Conservation (phyloP, 2,113 vertebrate species). For the Salvator merianae region DNA sequence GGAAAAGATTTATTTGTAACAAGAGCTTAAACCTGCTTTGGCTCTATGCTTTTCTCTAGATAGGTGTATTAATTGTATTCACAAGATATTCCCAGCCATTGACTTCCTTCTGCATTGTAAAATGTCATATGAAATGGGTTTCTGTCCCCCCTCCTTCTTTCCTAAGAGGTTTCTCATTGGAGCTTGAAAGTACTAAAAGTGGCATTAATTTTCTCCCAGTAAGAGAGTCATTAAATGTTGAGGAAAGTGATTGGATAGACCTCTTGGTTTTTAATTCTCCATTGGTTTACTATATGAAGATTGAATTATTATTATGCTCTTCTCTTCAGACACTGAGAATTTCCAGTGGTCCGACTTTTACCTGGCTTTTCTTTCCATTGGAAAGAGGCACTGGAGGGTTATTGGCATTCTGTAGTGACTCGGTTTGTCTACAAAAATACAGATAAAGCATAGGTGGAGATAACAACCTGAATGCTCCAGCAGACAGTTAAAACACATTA, state of each 20-base stretch:
- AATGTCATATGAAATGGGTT: not conserved
- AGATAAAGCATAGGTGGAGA: too few species aligned
- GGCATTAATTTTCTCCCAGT: not conserved
- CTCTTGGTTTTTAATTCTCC: conserved; percentile 15
- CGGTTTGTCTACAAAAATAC: too few species aligned
- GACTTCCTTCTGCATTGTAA: not conserved
- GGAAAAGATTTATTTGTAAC: not conserved
- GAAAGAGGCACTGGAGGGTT: too few species aligned
- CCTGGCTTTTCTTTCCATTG: too few species aligned
- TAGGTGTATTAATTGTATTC: not conserved
- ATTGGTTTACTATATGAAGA: conserved; percentile 17
- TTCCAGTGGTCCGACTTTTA: too few species aligned
- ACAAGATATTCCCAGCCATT: not conserved
- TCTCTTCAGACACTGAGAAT: too few species aligned
- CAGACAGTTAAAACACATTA: too few species aligned
- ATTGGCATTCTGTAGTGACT: too few species aligned
- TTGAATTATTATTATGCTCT: not conserved
- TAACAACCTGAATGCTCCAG: too few species aligned
- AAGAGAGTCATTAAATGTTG: not conserved
- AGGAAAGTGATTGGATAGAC: not conserved
- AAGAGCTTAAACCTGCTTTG: not conserved
- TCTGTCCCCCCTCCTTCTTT: not conserved
- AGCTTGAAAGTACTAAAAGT: not conserved
- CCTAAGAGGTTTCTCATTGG: not conserved
- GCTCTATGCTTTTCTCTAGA: not conserved